Evolutionary conservation across 2,113 vertebrate genomes (phyloP), one percentile per base, ranked within the genome.

Genomic region (Nannobrachium achirus): DNA sequence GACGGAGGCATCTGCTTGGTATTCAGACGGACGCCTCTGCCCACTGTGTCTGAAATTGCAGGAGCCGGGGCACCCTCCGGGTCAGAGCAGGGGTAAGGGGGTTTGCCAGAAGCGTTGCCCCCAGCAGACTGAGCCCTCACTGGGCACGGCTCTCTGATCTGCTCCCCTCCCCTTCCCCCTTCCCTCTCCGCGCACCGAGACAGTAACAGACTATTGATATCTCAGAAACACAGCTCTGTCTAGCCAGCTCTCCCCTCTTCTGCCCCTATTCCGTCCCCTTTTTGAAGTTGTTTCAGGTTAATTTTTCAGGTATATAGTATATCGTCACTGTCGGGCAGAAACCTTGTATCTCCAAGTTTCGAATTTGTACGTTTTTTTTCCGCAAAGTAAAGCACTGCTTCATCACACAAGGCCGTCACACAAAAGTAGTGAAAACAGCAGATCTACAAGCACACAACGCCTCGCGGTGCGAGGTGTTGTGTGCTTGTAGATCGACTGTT

Each of bases 51-150:
- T 84, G 78, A 68, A 82, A 80, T 61, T 69, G 77, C 76, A 74
- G 81, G 60, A 56, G 82, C 74, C 61, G 45, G 80, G 84, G 84
- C 79, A 80, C 84, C 87, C 88, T 85, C 72, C 81, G 84, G 91
- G 90, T 88, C 86, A 86, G 83, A 85, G 82, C 79, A 82, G 83
- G 85, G 88, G 86, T 84, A 89, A 88, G 86, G 89, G 86, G 85
- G 82, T 88, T 91, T 86, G 91, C 89, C 90, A 82, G 90, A 87
- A 91, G 91, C 90, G 13, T 88, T 88, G 91, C 90, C 90, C 89
- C 82, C 88, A 91, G 90, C 89, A 90, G 89, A 86, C 85, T 89
- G 87, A 90, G 81, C 79, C 82, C 85, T 86, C 76, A 63, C 88
- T 89, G 88, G 89, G 81, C 80, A 88, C 15, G 14, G 72, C 66